Base-by-base conservation (phyloP, 2,113 vertebrate species). In the Carassius auratus region DNA sequence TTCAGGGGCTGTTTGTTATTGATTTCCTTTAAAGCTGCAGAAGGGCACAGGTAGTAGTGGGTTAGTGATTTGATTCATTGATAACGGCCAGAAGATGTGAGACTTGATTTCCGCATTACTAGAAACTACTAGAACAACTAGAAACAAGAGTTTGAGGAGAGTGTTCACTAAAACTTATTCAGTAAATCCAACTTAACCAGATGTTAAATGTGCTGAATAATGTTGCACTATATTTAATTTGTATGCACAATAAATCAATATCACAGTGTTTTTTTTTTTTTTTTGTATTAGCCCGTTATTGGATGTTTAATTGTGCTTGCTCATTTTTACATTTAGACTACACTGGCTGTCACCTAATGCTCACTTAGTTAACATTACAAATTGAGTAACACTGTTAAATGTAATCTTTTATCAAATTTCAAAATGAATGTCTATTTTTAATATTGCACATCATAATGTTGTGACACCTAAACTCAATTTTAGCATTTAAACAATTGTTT, bases 1-100 rank as follows among this genome's bases (percentile, higher is more conserved):
- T 87, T 59, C 83, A 62, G 80, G 76, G 59, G 85, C 74, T 85
- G 86, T 89, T 91, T 89, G 85, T 88, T 84, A 90, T 81, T 38
- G 85, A 83, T 89, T 86, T 81, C 61, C 80, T 73, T 88, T 69
- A 87, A 80, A 87, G 89, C 85, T 89, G 83, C 64, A 79, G 90
- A 85, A 86, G 83, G 30, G 64, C 81, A 85, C 78, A 13, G 57
- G 55, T 77, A 83, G 82, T 90, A 90, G 91, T 85, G 79, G 87
- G 79, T 87, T 86, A 86, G 90, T 86, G 86, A 92, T 78, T 42
- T 81, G 26, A 76, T 57, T 83, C 12, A 74, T 84, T 89, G 88
- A 90, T 92, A 90, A 89, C 21, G 14, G 36, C 62, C 76, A 69
- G 30, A 48, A 36, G 14, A 84, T 81, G 42, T 52, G 33, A 84